A percentile compares a stretch with the other conserved stretches of the same genome.
phyloP scores from a whole-genome alignment of 2,888 invertebrate species.

The Phytoseiulus persimilis region DNA sequence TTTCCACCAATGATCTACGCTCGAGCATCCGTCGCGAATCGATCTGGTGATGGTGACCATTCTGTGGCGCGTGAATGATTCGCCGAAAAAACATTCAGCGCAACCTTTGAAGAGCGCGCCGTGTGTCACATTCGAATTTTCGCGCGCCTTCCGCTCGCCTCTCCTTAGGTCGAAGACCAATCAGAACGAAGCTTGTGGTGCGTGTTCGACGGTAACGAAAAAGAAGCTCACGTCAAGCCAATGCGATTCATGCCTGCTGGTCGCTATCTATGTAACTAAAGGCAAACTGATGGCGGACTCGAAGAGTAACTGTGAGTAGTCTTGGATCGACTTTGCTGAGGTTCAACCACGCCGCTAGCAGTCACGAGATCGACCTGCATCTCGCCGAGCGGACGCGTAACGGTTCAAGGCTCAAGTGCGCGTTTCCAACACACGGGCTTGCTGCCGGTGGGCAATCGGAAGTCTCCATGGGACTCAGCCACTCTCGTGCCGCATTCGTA shows the following conservation, averaged over 20 bases:
- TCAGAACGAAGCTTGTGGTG: conserved; percentile 17
- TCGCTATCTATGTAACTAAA: conserved; percentile 35
- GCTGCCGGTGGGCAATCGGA: not conserved
- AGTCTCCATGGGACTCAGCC: not conserved
- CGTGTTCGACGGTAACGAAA: conserved; percentile 38
- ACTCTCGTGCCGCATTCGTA: not conserved
- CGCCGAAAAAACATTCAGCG: not conserved
- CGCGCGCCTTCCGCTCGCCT: conserved; percentile 15
- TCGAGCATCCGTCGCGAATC: not conserved
- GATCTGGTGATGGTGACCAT: not conserved
- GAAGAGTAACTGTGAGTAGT: conserved; percentile 28
- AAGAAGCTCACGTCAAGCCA: conserved; percentile 37
- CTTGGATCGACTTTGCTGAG: not conserved
- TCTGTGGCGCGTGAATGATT: not conserved
- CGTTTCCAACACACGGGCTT: not conserved
- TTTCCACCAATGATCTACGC: too few relatives aligned
- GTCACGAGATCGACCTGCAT: not conserved
- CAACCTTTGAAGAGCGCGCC: conserved; percentile 8
- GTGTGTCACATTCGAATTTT: conserved; percentile 33
- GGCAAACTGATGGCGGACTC: conserved; percentile 36
- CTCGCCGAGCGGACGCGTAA: not conserved
- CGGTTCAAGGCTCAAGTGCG: not conserved
- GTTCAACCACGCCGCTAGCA: not conserved
- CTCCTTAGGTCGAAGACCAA: conserved; percentile 12
- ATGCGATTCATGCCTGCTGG: conserved; percentile 38